Conservation (phyloP, 2,113 vertebrate genomes). For the Aphyosemion australe region DNA sequence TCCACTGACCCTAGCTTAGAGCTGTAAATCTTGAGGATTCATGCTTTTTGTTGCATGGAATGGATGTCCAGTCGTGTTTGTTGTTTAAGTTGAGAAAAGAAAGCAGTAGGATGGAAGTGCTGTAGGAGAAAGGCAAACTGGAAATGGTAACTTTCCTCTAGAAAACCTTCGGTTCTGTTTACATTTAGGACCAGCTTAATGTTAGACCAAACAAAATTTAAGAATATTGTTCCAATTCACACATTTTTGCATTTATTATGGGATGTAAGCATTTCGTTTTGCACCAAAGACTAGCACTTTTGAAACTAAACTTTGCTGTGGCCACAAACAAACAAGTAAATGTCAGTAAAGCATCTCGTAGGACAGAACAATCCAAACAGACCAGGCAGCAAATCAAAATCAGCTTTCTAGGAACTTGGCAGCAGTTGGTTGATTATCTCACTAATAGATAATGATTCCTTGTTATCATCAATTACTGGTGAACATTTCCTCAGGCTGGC, state of each 20-base stretch:
- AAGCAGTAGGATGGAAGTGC: neutral
- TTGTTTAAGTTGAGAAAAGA: neutral
- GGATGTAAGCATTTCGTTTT: neutral
- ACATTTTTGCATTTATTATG: neutral
- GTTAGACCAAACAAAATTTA: too few species aligned
- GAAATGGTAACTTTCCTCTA: neutral
- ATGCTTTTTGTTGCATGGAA: neutral
- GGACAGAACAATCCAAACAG: neutral
- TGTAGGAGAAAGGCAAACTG: neutral
- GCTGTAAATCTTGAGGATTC: neutral
- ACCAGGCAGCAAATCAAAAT: neutral
- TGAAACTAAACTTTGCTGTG: neutral
- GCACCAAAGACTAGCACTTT: neutral
- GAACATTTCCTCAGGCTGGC: neutral
- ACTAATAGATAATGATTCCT: neutral
- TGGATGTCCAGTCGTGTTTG: neutral
- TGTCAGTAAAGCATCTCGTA: neutral
- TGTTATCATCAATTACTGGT: neutral
- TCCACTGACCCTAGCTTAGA: too few species aligned
- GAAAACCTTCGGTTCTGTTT: neutral
- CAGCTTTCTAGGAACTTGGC: neutral
- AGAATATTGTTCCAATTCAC: neutral
- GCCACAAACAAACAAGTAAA: too few species aligned
- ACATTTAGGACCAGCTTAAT: too few species aligned
- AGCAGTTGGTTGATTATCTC: constrained; percentile 7